Evolutionary conservation across 2,113 vertebrate species (phyloP).

Genomic region (Serilophus lunatus): DNA sequence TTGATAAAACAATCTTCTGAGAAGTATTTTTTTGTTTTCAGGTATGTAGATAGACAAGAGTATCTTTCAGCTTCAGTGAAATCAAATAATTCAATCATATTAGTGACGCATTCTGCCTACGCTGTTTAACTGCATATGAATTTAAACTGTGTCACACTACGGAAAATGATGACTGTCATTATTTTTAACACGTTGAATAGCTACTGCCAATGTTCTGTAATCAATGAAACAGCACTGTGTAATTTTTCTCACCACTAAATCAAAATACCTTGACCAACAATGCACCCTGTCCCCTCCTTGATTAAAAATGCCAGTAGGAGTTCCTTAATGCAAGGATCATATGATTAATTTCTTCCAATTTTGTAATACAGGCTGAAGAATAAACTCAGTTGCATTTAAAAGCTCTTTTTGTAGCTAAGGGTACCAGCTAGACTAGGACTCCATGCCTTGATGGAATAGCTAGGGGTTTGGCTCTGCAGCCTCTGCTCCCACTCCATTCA

Average conservation of each 20-base stretch:
- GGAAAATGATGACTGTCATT: background rate
- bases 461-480: background rate
- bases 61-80: background rate
- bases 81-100: background rate
- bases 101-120: background rate
- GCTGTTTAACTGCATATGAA: background rate
- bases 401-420: background rate
- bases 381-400: background rate
- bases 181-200: background rate
- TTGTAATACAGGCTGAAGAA: background rate
- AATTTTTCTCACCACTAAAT: background rate
- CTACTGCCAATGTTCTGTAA: background rate
- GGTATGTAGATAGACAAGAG: background rate
- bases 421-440: background rate
- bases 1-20: background rate
- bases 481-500: rapidly evolving
- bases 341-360: background rate
- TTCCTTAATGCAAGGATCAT: background rate
- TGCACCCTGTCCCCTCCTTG: background rate
- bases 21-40: background rate
- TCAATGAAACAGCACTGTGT: background rate
- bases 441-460: background rate
- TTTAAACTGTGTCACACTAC: background rate
- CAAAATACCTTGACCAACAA: background rate
- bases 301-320: background rate